Percentiles rank a stretch among this genome's conserved stretches.
These are phyloP conservation scores for Sminthopsis crassicaudata DNA, from an alignment of 2,113 vertebrate species.

Conservation along the genomic window DNA sequence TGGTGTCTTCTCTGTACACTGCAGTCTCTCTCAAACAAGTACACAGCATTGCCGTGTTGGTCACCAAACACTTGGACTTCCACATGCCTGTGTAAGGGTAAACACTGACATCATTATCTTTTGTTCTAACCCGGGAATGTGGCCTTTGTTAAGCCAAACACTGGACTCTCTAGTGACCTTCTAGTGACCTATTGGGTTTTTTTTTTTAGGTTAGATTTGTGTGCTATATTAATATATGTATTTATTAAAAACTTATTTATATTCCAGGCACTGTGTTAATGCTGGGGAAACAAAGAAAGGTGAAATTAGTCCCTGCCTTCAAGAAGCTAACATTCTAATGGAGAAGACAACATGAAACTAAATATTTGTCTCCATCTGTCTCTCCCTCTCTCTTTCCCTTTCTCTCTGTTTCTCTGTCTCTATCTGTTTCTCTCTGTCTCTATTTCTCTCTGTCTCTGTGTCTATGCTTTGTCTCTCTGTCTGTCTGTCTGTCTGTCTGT, in stretches of 20 bases:
- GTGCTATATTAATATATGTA: not conserved
- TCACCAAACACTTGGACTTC: conserved; percentile 99
- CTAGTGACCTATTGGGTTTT: not conserved
- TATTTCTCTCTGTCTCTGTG: no score
- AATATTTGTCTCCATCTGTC: no score
- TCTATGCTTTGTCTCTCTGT: no score
- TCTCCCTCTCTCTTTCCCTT: no score
- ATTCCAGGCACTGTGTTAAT: not conserved
- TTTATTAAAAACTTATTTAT: not conserved
- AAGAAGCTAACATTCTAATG: not conserved
- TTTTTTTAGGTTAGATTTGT: not conserved
- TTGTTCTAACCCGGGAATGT: not conserved
- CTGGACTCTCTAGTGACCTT: not conserved
- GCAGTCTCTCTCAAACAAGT: conserved; percentile 98
- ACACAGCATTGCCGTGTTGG: conserved; percentile 94
- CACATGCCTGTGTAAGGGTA: conserved; percentile 89
- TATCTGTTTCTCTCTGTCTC: no score
- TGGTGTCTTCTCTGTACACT: conserved; percentile 98
- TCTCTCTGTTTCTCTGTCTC: no score
- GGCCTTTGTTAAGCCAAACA: not conserved
- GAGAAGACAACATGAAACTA: not conserved
- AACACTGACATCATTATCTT: not conserved
- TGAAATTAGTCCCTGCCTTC: not conserved
- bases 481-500: no score
- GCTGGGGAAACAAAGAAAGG: not conserved